Conservation (phyloP, 2,797 vertebrate species). For the Acridotheres tristis region DNA sequence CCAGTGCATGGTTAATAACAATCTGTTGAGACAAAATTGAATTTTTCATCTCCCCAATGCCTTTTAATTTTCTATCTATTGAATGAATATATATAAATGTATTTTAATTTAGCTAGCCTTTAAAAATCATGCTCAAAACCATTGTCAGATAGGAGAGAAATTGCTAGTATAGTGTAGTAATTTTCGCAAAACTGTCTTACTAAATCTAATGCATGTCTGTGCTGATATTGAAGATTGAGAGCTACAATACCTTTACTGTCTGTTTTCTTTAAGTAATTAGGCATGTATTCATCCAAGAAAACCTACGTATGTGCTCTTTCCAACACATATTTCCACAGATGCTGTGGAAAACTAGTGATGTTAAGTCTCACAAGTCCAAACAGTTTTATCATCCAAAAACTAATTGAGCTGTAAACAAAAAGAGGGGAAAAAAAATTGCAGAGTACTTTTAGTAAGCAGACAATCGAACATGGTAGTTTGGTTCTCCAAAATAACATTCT, state of each 20-base stretch:
- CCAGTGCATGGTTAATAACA: background rate
- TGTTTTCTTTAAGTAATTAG: conserved; percentile 42
- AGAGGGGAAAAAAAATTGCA: background rate
- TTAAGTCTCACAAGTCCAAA: background rate
- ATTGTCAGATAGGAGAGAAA: background rate
- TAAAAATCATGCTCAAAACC: conserved; percentile 22
- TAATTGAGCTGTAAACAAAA: background rate
- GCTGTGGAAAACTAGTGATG: background rate
- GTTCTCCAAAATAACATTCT: background rate
- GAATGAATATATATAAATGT: background rate
- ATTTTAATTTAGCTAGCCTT: conserved; percentile 38
- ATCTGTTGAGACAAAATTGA: background rate
- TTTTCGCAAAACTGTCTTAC: conserved; percentile 31
- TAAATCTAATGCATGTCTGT: background rate
- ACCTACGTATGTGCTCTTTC: background rate
- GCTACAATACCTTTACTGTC: background rate
- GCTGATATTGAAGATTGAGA: conserved; percentile 20
- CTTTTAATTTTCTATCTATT: background rate
- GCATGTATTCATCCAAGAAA: background rate
- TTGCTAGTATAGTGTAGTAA: background rate
- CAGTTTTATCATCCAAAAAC: background rate
- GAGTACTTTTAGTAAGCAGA: background rate
- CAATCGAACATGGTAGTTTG: background rate
- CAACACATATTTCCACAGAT: background rate
- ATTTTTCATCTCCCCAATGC: background rate